Percentiles rank a stretch among this genome's conserved stretches.
These are phyloP conservation scores for Anser cygnoides DNA, from an alignment of 2,113 vertebrate species.

Conservation along the genomic window DNA sequence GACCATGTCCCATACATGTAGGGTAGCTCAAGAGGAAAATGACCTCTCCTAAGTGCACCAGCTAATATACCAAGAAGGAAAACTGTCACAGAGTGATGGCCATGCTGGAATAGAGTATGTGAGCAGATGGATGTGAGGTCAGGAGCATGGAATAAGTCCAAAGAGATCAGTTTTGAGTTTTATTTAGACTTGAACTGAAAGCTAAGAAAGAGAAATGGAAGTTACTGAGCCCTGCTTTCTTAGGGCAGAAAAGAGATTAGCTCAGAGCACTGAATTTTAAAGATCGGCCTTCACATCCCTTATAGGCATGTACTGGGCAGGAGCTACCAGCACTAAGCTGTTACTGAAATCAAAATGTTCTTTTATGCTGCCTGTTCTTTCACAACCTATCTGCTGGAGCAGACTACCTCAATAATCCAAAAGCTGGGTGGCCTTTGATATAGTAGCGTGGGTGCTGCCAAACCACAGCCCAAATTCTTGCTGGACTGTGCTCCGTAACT, in stretches of 20 bases:
- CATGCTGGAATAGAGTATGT: not conserved
- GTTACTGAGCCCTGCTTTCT: not conserved
- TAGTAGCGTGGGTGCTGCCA: not conserved
- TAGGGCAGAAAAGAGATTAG: not conserved
- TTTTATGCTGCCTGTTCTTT: not conserved
- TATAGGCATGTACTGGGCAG: not conserved
- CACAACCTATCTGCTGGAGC: not conserved
- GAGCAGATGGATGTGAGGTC: slow-evolving; percentile 55
- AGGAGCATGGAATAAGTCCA: slow-evolving; percentile 29
- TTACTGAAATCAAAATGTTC: not conserved
- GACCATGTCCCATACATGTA: not conserved
- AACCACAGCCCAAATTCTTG: not conserved
- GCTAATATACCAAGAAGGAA: not conserved
- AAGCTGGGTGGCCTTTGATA: not conserved
- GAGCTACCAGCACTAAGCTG: not conserved
- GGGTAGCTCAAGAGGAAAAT: not conserved
- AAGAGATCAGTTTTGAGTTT: not conserved
- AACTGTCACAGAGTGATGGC: slow-evolving; percentile 1
- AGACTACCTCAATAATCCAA: not conserved
- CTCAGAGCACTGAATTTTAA: not conserved
- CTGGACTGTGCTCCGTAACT: not conserved
- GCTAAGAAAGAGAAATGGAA: slow-evolving; percentile 8
- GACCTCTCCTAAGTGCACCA: not conserved
- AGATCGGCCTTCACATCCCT: not conserved
- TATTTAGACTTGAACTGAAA: slow-evolving; percentile 34